Evolutionary conservation across 1,140 invertebrate genomes (phyloP).

Genomic region (Alviniconcha marisindica): DNA sequence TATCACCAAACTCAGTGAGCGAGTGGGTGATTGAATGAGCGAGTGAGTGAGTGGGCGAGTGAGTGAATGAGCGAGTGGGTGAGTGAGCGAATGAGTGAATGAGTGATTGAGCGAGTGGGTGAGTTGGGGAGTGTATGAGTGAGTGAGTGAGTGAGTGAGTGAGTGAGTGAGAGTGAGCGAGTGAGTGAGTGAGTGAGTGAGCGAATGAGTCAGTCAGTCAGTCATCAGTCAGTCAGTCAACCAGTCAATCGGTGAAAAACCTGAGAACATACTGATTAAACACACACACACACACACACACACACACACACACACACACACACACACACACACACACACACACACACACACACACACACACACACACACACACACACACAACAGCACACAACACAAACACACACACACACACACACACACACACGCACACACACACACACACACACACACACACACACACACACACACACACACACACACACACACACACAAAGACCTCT

Average conservation of each 20-base stretch:
- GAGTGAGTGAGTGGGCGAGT: too few species aligned
- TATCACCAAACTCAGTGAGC: too few species aligned
- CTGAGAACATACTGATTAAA: too few species aligned
- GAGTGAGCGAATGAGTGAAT: background rate
- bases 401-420: constrained; percentile 1
- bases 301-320: background rate
- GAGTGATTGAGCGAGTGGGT: too few species aligned
- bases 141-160: background rate
- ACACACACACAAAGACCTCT: background rate
- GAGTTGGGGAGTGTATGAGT: too few species aligned
- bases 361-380: background rate
- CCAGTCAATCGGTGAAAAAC: too few species aligned
- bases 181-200: background rate
- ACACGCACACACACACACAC: background rate
- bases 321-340: background rate
- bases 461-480: background rate
- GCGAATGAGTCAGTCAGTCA: too few species aligned
- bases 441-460: constrained; percentile 5
- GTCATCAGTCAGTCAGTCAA: too few species aligned
- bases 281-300: background rate
- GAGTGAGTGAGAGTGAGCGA: background rate
- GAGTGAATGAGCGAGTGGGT: too few species aligned
- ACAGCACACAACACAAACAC: too few species aligned
- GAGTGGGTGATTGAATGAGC: too few species aligned
- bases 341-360: constrained; percentile 1